Evolutionary conservation across 2,888 invertebrate genomes (phyloP).

Genomic region (Poecilobothrus nobilitatus): DNA sequence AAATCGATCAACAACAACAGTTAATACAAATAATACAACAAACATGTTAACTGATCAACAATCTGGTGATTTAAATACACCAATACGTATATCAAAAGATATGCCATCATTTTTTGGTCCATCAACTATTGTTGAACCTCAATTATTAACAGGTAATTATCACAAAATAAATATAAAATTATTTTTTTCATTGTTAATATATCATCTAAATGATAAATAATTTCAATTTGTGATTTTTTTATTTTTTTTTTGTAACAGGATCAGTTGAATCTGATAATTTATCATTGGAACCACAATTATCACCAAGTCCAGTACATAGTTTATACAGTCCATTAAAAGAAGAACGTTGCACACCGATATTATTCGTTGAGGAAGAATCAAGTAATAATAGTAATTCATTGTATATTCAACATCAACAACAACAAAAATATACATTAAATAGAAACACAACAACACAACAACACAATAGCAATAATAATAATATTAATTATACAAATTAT

Average conservation of each 20-base stretch:
- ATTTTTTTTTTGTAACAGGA: constrained; percentile 51
- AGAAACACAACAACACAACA: constrained; percentile 27
- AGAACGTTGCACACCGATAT: constrained; percentile 57
- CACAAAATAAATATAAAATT: too few relatives aligned
- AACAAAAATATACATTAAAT: constrained; percentile 18
- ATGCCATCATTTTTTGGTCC: constrained; percentile 78
- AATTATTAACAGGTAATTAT: constrained; percentile 68
- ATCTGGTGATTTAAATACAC: constrained; percentile 79
- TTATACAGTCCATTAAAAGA: constrained; percentile 55
- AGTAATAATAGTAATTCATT: constrained; percentile 57
- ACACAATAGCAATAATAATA: constrained; percentile 25
- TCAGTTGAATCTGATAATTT: constrained; percentile 72
- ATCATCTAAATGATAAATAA: too few relatives aligned
- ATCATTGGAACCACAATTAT: constrained; percentile 54
- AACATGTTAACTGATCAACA: constrained; percentile 30
- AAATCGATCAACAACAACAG: neutral
- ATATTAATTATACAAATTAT: constrained; percentile 25
- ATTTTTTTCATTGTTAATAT: neutral
- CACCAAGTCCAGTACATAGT: constrained; percentile 44
- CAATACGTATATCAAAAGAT: constrained; percentile 78
- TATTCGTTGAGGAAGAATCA: constrained; percentile 62
- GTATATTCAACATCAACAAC: constrained; percentile 36
- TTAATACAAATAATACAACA: neutral
- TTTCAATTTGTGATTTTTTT: too few relatives aligned
- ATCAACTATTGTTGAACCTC: constrained; percentile 68